Base-by-base conservation (phyloP, 2,888 invertebrate genomes). In the Melangyna quadrimaculata region DNA sequence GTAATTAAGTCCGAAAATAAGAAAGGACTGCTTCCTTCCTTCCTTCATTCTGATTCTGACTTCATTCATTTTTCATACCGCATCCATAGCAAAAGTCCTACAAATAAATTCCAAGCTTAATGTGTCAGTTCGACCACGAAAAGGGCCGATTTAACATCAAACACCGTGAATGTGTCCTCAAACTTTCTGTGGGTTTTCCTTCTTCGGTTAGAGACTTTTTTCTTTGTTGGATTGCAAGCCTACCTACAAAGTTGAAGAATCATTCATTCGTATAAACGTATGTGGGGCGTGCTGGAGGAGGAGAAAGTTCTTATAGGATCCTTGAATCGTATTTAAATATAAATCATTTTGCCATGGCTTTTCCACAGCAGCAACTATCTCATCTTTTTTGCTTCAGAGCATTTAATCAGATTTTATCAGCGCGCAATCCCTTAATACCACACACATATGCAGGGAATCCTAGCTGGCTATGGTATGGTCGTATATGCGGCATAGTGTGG, bases 341-440 rank as follows among this genome's bases (percentile, higher is more conserved):
- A 81, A 80, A 86, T 86, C 72, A 69, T 77, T 86, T 81, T 72
- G 53, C 72, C 53, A 69, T 59, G 59, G 59, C 55, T 86, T 86
- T 75, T 72, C 67, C 59, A 69, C 61, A 43, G 59, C 55, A 65
- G 22, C 67, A 67, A 67, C 67, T 67, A 67, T 67, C 59, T 59
- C 57, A 27, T 43, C 61, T 27, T 65, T 71, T 71, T 77, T 61
- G 71, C 35, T 61, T 53, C 35, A 43, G 29, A 57, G 67, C 71
- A 75, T 81, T 86, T 86, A 80, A 81, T 80, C 81, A 77, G 81
- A 81, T 86, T 86, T 72, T 81, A 86, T 72, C 83, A 70, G 43
- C 63, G 65, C 63, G 74, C 35, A 79, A 84, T 75, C 84, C 84
- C 71, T 80, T 81, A 86, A 86, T 86, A 14, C 84, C 72, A 77